Base-by-base conservation (phyloP, 1,140 invertebrate species). In the Orussus abietinus region DNA sequence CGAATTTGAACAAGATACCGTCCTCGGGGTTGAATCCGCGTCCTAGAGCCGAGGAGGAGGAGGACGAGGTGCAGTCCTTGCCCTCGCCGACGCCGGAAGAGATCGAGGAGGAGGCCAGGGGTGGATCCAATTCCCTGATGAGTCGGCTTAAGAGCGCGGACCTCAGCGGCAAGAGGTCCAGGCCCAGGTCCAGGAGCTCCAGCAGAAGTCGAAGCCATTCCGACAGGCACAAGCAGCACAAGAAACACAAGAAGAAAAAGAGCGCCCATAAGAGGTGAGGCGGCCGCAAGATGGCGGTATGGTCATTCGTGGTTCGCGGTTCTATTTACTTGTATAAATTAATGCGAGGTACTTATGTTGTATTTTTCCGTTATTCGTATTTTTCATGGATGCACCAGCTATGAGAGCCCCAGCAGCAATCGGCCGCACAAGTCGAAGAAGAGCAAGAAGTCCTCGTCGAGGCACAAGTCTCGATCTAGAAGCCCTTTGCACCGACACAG, bases 191-290 rank as follows among this genome's bases (percentile, higher is more conserved):
- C 1, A 55, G 66, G 5, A 72, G 69, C 63, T 57, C 57, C 2
- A 70, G 68, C 25, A 51, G 60, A 22, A 64, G 61, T 42, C 54
- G 51, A 18, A 52, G 51, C 37, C 47, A 63, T 28, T 42, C 54
- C 0, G 69, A 72, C 18, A 54, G 55, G 25, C 64, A 69, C 17
- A 65, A 48, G 37, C 36, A 39, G 26, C 59, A 64, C 26, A 72
- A 70, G 33, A 74, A 69, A 35, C 64, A 70, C 32, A 72, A 74
- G 41, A 72, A 74, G 45, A 72, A 69, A 49, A 74, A 69, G 42
- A 70, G 56, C 31, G 64, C 64, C 11, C 68, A 70, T 34, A 65
- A 58, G 60, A 72, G 69, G 71, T 73, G 58, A 47, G n/a, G n/a
- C n/a, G n/a, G n/a, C n/a, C n/a, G n/a, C n/a, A n/a, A n/a, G n/a